Evolutionary conservation across 2,888 invertebrate genomes (phyloP), one percentile per base, ranked within the genome.

Genomic region (Leptinotarsa juncta): DNA sequence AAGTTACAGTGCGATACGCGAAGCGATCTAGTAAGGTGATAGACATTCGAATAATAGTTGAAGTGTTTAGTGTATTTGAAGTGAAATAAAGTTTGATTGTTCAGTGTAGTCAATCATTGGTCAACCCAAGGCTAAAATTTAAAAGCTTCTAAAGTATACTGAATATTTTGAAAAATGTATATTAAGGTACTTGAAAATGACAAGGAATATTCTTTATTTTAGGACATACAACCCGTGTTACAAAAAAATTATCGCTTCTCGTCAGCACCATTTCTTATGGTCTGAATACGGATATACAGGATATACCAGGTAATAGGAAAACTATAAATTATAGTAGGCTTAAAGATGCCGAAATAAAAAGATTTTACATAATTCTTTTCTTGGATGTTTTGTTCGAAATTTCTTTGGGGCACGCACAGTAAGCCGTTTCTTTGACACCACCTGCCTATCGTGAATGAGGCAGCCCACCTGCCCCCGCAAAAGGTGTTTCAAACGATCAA

Each of bases 401-500:
- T 51, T 51, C 67, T 67, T 42, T 55, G 42, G 32, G 60, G 57
- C 69, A 69, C 57, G 60, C 57, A 57, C 48, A 49, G 62, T 73
- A 50, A 57, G 73, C 62, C 53, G 51, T 65, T 72, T 70, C 70
- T 67, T 71, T 69, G 66, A 55, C 55, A 70, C 32, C 73, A 73
- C 73, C 73, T 73, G 73, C 73, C 70, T 48, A 70, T 73, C 70
- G 73, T 73, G 57, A 55, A 57, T 49, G 68, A 49, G 65, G 10
- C 65, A 49, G 68, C 23, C 67, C 77, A 77, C 77, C 77, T 77
- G 77, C 77, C 74, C 74, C 74, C 77, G 74, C 74, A 74, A 74
- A 42, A 77, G 72, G 73, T 69, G 69, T 69, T 57, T 42, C 57
- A 10, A 42, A 55, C 18, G 18, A 67, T 48, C 57, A 18, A 57